Evolutionary conservation across 2,888 invertebrate species (phyloP).

Genomic region (Malthinus flaveolus): DNA sequence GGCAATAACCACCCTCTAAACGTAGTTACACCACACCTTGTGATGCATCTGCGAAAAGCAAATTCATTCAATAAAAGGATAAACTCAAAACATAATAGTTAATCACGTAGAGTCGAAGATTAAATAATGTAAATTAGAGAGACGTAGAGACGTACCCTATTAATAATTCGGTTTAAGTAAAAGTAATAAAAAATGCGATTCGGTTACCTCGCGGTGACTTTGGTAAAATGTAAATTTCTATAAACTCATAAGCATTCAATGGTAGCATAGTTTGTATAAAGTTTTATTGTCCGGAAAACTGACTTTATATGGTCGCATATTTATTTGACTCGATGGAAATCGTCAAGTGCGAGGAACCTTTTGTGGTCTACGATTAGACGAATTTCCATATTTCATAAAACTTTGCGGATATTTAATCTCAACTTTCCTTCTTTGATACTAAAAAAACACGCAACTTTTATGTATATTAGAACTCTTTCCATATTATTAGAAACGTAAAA

Average conservation of each 20-base stretch:
- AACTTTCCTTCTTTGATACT: no score
- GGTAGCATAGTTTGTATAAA: constrained; percentile 47
- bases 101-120: background rate
- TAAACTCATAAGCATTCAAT: constrained; percentile 50
- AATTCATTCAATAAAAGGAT: background rate
- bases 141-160: no score
- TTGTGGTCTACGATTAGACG: constrained; percentile 43
- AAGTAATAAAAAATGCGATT: background rate
- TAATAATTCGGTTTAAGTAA: background rate
- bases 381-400: constrained; percentile 54
- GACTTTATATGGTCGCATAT: constrained; percentile 47
- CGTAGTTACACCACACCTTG: constrained; percentile 25
- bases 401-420: constrained; percentile 41
- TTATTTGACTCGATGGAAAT: constrained; percentile 38
- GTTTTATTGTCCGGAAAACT: constrained; percentile 52
- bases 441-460: no score
- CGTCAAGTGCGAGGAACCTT: constrained; percentile 33
- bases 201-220: constrained; percentile 13
- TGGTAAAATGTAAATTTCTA: constrained; percentile 44
- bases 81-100: background rate
- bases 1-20: constrained; percentile 27
- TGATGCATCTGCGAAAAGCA: constrained; percentile 20
- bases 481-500: no score
- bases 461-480: no score
- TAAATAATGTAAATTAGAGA: no score